Evolutionary conservation across 1,140 invertebrate species (phyloP), one percentile per base, ranked within the genome.

Genomic region (Hermetia illucens): DNA sequence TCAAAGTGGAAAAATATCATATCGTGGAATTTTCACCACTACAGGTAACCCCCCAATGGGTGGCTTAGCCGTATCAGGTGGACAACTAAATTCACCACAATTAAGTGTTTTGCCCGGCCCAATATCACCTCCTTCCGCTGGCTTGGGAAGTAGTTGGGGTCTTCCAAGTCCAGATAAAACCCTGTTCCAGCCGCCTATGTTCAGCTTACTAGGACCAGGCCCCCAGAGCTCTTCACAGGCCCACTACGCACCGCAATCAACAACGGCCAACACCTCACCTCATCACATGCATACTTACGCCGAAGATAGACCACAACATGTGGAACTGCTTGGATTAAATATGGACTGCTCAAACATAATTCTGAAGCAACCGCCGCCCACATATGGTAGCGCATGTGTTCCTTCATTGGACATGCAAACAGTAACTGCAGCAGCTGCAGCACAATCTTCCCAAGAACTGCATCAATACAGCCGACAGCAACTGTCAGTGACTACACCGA

Each of bases 11-110:
- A 79, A 70, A 66, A 74, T 70, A 61, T 78, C 68, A 56, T 77
- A 80, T 56, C 70, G 75, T 42, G 77, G 77, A 25, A 71, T 80
- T 51, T 76, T 79, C 65, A 69, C 77, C 40, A 71, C 73, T 13
- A 70, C 72, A 57, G 57, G 55, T 50, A 60, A 56, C 64, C 71
- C 59, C 55, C 70, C 47, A 61, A 71, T 61, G 60, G 71, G 48
- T 57, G 68, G 42, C 8, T 49, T 56, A 42, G 40, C 45, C 49
- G 3, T 53, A 48, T 19, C 49, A 49, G 17, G 53, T 27, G 36
- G 24, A 12, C 34, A 58, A 36, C 36, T 58, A n/a, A 47, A 49
- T 13, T 57, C 57, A 36, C 55, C 57, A 19, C 49, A 62, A 38
- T 35, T 47, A 13, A 44, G 44, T 21, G 46, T 54, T 13, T 10